Conservation (phyloP, 2,113 vertebrate genomes). For the Planiliza haematocheilus region DNA sequence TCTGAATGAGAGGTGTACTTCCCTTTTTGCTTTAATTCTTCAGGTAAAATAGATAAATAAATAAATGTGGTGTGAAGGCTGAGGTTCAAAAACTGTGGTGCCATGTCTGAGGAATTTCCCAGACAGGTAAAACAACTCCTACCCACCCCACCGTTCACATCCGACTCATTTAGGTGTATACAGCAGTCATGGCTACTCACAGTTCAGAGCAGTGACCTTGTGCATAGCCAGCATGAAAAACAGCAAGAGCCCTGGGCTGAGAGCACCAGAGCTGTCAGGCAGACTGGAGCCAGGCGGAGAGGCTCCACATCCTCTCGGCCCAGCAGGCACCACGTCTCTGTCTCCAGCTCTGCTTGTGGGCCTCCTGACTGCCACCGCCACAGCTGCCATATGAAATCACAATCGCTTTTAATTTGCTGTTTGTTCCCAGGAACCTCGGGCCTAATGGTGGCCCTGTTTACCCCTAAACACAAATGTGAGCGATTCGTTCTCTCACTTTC, state of each 20-base stretch:
- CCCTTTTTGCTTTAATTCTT: too few relatives aligned
- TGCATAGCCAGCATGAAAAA: conserved; percentile 31
- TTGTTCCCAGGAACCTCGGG: conserved; percentile 32
- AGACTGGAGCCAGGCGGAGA: conserved; percentile 39
- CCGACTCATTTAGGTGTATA: not conserved
- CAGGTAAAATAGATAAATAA: too few relatives aligned
- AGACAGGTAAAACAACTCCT: conserved; percentile 4
- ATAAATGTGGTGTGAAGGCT: too few relatives aligned
- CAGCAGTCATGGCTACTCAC: not conserved
- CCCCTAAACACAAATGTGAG: conserved; percentile 42
- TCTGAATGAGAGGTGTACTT: not conserved
- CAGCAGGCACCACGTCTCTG: conserved; percentile 49
- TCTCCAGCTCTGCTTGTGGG: conserved; percentile 40
- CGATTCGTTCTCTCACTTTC: conserved; percentile 6
- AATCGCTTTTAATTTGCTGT: conserved; percentile 62
- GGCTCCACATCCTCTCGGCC: conserved; percentile 30
- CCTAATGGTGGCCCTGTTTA: conserved; percentile 57
- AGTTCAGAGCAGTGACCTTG: conserved; percentile 37
- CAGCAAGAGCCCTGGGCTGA: conserved; percentile 32
- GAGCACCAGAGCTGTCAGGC: conserved; percentile 32
- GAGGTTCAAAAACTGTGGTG: not conserved
- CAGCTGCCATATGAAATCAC: conserved; percentile 68
- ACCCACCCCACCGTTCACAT: conserved; percentile 1
- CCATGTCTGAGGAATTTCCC: not conserved
- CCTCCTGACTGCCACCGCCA: conserved; percentile 49